Conservation (phyloP, 2,113 vertebrate species). For the Thalassarche chlororhynchos region DNA sequence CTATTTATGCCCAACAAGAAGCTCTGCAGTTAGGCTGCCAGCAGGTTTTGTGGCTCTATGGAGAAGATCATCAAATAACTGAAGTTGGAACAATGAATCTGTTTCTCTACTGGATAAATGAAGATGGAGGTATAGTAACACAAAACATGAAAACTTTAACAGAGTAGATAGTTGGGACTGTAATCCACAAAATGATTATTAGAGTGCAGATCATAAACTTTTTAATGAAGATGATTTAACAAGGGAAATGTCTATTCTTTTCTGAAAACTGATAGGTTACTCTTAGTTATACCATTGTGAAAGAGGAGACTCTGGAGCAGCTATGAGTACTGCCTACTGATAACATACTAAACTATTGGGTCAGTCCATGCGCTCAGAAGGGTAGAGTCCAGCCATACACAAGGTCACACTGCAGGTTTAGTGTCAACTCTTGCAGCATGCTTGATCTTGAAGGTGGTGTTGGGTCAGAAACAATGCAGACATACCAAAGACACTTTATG, state of each 20-base stretch:
- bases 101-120: slow-evolving; percentile 92
- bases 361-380: not conserved
- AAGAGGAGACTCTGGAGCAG: not conserved
- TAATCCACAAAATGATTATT: not conserved
- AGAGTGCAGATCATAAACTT: not conserved
- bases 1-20: slow-evolving; percentile 84
- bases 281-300: not conserved
- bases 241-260: not conserved
- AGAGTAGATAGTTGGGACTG: not conserved
- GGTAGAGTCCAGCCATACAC: not conserved
- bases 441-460: not conserved
- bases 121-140: slow-evolving; percentile 85
- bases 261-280: not conserved
- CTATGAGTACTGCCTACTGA: not conserved
- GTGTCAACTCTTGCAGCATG: not conserved
- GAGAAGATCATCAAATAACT: slow-evolving; percentile 88
- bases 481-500: not conserved
- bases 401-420: not conserved
- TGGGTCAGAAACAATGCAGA: not conserved
- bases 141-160: not conserved
- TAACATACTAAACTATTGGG: not conserved
- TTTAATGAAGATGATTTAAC: not conserved
- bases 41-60: slow-evolving; percentile 92
- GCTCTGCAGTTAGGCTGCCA: slow-evolving; percentile 83
- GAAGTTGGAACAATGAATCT: slow-evolving; percentile 96